Base-by-base conservation (phyloP, 2,797 vertebrate species). In the Aldrovandia affinis region DNA sequence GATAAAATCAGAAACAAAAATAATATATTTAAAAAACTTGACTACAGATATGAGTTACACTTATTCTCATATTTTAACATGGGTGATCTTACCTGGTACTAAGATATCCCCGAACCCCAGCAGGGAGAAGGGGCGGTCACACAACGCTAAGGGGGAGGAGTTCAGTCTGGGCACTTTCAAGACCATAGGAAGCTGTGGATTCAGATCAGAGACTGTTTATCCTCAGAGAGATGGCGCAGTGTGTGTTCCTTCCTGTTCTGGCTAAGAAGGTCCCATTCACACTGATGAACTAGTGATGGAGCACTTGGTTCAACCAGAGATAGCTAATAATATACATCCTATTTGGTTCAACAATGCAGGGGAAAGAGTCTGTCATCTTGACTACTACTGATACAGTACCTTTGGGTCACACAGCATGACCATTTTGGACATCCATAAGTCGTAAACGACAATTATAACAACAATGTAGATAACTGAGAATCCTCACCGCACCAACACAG, bases 101-200 rank as follows among this genome's bases (percentile, higher is more conserved):
- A 99, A 91, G 92, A 99, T 95, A 86, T 99, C 98, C 7, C 98
- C 98, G 3, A 99, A 99, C 83, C 98, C 98, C 87, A 99, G 95
- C 73, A 99, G 96, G 59, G 98, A 98, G 93, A 99, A 99, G 61
- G 97, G 97, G 52, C 97, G 93, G 91, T 98, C 97, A 84, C 98
- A 99, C 0, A 99, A 95, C 25, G 97, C 96, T 91, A 98, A 85
- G 0, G 97, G 97, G 0, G 97, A 99, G 61, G 93, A 95, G 91
- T 98, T 99, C 88, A 99, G 93, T 73, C 97, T 88, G 0, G 98
- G 98, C 61, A 99, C 98, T 91, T 99, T 99, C 86, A 99, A 94
- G 89, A 99, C 98, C 98, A 99, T 98, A 18, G 98, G 98, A 78
- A 99, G 96, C 98, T 99, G 91, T 15, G 81, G 15, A 54, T 86